Conservation (phyloP, 2,113 vertebrate genomes). For the Psittacula cyanocephala region DNA sequence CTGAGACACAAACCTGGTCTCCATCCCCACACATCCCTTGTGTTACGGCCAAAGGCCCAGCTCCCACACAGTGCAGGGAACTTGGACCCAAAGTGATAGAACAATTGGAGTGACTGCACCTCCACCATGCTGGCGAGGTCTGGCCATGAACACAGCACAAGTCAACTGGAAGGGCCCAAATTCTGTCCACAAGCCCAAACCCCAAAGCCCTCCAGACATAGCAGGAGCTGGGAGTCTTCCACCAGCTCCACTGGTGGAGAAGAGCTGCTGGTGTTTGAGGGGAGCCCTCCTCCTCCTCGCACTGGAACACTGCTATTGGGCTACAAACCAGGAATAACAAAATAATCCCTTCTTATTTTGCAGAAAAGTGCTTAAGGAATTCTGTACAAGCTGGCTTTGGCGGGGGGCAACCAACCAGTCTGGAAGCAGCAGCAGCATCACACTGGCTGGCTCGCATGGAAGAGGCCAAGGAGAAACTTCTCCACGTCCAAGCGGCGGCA, state of each 20-base stretch:
- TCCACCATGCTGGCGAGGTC: not conserved
- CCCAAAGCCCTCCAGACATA: not conserved
- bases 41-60: not conserved
- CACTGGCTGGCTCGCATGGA: not conserved
- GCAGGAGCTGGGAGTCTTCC: not conserved
- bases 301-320: not conserved
- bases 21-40: rapidly evolving
- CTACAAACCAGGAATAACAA: not conserved
- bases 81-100: not conserved
- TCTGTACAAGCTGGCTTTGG: not conserved
- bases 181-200: not conserved
- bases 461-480: not conserved
- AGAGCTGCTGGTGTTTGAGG: not conserved
- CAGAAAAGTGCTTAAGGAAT: conserved; percentile 11
- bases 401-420: not conserved
- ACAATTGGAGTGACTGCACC: not conserved
- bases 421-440: not conserved
- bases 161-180: not conserved
- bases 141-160: not conserved
- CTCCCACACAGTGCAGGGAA: not conserved
- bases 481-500: not conserved
- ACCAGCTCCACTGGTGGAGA: not conserved
- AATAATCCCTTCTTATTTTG: not conserved
- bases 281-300: not conserved
- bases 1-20: not conserved